Evolutionary conservation across 2,113 vertebrate genomes (phyloP).

Genomic region (Epinephelus cyanopodus): DNA sequence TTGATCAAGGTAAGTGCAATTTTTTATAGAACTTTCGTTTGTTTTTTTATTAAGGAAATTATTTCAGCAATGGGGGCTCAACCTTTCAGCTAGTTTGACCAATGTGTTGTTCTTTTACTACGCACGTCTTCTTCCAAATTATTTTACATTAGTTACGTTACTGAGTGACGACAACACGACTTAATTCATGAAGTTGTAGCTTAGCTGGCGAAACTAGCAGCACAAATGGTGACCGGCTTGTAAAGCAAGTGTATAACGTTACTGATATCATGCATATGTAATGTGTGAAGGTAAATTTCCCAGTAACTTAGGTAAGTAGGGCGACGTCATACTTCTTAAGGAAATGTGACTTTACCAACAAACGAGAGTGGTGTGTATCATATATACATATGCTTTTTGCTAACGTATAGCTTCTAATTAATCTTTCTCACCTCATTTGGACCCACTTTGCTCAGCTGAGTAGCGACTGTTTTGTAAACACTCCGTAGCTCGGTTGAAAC

Average conservation of each 20-base stretch:
- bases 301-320: neutral
- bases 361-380: neutral
- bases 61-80: too few relatives aligned
- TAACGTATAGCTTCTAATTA: fast-evolving
- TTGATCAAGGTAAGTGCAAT: too few relatives aligned
- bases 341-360: neutral
- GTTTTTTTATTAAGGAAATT: too few relatives aligned
- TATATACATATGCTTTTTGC: fast-evolving
- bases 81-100: neutral
- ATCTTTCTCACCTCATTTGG: slow-evolving; percentile 50
- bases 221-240: neutral
- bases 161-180: too few relatives aligned
- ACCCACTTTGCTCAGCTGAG: too few relatives aligned
- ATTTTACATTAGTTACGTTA: neutral
- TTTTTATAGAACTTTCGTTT: too few relatives aligned
- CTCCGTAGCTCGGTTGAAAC: too few relatives aligned
- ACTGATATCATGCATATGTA: neutral
- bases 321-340: too few relatives aligned
- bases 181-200: neutral
- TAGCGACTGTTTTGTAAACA: neutral
- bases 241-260: neutral
- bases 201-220: neutral
- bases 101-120: neutral
- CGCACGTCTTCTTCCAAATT: neutral
- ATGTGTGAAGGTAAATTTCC: neutral